Evolutionary conservation across 2,113 vertebrate genomes (phyloP).

Genomic region (Capreolus pygargus): DNA sequence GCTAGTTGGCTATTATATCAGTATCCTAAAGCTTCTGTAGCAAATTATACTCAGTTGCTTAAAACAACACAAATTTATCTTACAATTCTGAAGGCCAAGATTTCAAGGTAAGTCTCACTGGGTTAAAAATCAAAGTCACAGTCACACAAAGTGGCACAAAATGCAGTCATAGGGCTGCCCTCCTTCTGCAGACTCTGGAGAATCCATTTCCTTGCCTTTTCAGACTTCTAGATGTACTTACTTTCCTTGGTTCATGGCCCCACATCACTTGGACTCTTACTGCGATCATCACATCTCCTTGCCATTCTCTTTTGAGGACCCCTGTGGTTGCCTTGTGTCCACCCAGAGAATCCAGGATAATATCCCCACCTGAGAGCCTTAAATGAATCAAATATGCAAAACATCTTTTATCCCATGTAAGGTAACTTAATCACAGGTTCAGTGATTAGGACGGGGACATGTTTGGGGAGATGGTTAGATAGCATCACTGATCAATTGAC

Average conservation of each 20-base stretch:
- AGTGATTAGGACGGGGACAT: background rate
- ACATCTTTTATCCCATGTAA: background rate
- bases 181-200: background rate
- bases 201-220: background rate
- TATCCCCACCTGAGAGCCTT: background rate
- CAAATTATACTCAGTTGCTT: background rate
- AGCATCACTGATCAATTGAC: background rate
- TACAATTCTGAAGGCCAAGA: background rate
- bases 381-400: background rate
- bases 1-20: background rate
- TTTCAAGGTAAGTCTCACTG: background rate
- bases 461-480: background rate
- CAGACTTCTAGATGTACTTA: background rate
- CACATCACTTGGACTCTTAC: background rate
- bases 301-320: background rate
- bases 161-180: background rate
- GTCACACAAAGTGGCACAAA: background rate
- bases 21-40: background rate
- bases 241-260: background rate
- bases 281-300: background rate
- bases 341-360: background rate
- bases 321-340: background rate
- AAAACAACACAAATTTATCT: background rate
- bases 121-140: background rate
- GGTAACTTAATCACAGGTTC: background rate